Evolutionary conservation across 2,888 invertebrate genomes (phyloP).

Genomic region (Zhuqinia jingwanae): DNA sequence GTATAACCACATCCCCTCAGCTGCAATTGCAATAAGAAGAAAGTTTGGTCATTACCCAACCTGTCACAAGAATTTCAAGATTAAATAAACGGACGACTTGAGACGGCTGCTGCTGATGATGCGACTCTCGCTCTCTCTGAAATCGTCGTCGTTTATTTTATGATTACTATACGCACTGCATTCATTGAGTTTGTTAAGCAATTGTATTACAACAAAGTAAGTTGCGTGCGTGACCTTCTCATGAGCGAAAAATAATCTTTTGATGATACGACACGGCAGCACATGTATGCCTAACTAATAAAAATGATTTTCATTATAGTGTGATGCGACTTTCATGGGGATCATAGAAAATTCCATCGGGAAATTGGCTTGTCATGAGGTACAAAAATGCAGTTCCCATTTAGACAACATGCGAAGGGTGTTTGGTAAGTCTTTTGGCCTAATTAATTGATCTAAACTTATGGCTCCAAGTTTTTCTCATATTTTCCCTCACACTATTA

Average conservation of each 20-base stretch:
- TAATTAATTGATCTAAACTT: too few relatives aligned
- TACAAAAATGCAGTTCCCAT: conserved; percentile 25
- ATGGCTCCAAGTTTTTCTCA: neutral
- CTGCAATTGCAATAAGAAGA: conserved; percentile 15
- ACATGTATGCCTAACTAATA: neutral
- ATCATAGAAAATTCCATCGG: conserved; percentile 1
- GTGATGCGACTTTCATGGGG: conserved; percentile 1
- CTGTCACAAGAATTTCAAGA: conserved; percentile 34
- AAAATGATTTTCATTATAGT: conserved; percentile 13
- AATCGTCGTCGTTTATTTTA: neutral
- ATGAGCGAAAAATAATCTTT: conserved; percentile 35
- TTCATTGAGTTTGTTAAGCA: too few relatives aligned
- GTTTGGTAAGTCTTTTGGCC: too few relatives aligned
- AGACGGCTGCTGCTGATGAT: neutral
- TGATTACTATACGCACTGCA: conserved; percentile 34
- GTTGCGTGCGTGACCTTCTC: conserved; percentile 53
- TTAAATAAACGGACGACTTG: neutral
- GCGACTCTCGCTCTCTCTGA: neutral
- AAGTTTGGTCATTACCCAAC: conserved; percentile 49
- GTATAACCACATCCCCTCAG: neutral
- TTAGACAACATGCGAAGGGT: conserved; percentile 35
- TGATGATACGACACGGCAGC: conserved; percentile 1
- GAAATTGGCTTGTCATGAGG: conserved; percentile 32
- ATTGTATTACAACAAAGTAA: too few relatives aligned
- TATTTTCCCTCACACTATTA: neutral